Evolutionary conservation across 2,797 vertebrate species (phyloP), one percentile per base, ranked within the genome.

Genomic region (Psittacula derbiana): DNA sequence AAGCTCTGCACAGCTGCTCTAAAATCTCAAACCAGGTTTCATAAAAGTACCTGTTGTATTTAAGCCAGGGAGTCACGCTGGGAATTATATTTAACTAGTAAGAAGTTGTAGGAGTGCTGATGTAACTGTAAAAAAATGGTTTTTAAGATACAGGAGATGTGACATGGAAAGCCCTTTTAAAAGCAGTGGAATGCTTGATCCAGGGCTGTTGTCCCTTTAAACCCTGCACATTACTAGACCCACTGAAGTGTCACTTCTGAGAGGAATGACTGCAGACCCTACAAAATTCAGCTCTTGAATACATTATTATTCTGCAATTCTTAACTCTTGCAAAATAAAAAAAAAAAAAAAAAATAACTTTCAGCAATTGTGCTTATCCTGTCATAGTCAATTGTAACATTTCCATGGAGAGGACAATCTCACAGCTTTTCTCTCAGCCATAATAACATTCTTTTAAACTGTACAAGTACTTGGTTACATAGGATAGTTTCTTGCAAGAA

Each of bases 11-110:
- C 95, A 97, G 94, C 96, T 97, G 96, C 95, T 90, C 90, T 95
- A 93, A 95, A 94, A 96, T 95, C 83, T 96, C 90, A 93, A 92
- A 96, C 90, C 91, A 93, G 91, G 90, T 95, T 96, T 96, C 88
- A 90, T 96, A 94, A 96, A 96, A 95, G 67, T 95, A 96, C 95
- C 96, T 97, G 96, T 82, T 96, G 83, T 93, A 86, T 90, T 84
- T 96, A 95, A 95, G 88, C 94, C 92, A 92, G 80, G 74, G 83
- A 92, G 64, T 76, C 7, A 18, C 88, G 85, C 43, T 86, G 94
- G 95, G 94, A 95, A 80, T 91, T 86, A 52, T 94, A 95, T 96
- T 96, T 96, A 96, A 97, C 95, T 95, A 96, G 67, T 87, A 95
- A 96, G 86, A 96, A 96, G 80, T 84, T 92, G 91, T 96, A 88